Conservation (phyloP, 2,113 vertebrate species). For the Siniperca knerii region DNA sequence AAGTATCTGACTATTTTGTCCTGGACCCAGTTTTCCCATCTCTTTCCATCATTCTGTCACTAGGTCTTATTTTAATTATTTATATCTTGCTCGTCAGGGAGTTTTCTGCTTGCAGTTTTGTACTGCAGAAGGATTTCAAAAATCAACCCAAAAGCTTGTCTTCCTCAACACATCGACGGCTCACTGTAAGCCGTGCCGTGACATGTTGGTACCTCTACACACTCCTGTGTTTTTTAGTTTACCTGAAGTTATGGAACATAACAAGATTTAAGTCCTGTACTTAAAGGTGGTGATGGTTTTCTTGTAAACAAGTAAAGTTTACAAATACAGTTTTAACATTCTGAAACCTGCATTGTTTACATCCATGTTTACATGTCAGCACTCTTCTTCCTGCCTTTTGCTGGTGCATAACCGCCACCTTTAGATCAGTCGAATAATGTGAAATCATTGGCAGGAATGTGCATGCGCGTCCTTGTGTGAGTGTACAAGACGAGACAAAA, state of each 20-base stretch:
- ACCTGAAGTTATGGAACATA: neutral
- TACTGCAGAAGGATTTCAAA: neutral
- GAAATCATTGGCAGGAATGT: no score
- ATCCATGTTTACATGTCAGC: neutral
- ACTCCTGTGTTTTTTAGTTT: neutral
- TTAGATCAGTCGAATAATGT: no score
- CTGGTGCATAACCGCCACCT: no score
- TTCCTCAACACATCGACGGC: neutral
- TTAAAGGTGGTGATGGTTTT: no score
- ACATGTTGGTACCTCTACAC: neutral
- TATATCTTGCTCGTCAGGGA: neutral
- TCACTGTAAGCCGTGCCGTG: neutral
- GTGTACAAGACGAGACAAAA: no score
- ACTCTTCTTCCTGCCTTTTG: neutral
- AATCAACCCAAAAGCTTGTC: neutral
- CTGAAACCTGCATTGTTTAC: neutral
- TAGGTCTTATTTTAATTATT: slow-evolving; percentile 13
- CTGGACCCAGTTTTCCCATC: neutral
- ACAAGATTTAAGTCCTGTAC: neutral
- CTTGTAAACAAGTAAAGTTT: no score
- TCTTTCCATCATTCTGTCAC: neutral
- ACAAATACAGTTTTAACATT: neutral
- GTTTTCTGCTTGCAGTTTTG: neutral
- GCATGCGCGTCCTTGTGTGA: no score
- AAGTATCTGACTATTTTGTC: neutral